Evolutionary conservation across 2,797 vertebrate species (phyloP).

Genomic region (Delichon dasypus): DNA sequence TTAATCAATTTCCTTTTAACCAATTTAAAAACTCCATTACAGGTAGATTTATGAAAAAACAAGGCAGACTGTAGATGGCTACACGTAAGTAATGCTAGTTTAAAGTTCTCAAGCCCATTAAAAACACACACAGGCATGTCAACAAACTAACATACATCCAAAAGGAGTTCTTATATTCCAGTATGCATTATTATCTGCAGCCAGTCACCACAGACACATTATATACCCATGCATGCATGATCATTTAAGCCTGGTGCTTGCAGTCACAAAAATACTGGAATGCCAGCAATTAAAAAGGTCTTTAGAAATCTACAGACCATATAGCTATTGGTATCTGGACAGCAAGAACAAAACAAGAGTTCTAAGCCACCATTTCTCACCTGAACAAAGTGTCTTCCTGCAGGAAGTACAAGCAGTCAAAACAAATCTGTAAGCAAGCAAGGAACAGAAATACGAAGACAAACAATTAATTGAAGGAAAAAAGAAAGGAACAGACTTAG

Average conservation of each 20-base stretch:
- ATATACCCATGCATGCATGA: rapidly evolving
- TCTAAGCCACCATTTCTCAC: background rate
- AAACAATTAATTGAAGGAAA: background rate
- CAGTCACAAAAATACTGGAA: background rate
- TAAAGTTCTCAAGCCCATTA: background rate
- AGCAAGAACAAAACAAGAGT: background rate
- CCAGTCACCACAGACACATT: background rate
- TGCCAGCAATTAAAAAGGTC: background rate
- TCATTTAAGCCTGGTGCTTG: background rate
- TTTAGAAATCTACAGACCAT: background rate
- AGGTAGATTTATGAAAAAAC: background rate
- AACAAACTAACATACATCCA: background rate
- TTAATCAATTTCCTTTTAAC: background rate
- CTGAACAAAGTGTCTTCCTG: background rate
- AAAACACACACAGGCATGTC: background rate
- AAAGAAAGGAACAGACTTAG: background rate
- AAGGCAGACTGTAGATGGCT: background rate
- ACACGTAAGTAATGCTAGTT: background rate
- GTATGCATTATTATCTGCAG: background rate
- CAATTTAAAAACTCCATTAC: background rate
- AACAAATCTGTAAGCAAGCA: background rate
- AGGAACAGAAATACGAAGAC: background rate
- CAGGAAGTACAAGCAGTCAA: background rate
- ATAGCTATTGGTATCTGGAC: background rate
- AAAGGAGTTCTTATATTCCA: background rate